Evolutionary conservation across 35 echinoderm and acorn worm species (phyloP).

Genomic region (Ptychodera flava): DNA sequence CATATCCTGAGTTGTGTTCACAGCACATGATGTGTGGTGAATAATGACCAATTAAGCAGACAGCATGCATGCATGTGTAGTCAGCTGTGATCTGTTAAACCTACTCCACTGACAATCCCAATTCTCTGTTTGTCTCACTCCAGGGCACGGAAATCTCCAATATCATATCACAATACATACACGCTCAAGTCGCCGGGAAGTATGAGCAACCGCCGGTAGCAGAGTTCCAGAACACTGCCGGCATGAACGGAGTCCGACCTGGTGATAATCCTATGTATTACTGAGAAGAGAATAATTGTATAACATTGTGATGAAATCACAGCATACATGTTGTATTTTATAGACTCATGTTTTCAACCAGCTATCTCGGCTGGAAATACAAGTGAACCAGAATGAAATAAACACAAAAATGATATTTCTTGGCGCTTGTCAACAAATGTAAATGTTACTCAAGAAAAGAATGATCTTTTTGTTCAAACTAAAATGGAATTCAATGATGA

Average conservation of each 20-base stretch:
- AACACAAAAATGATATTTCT: neutral
- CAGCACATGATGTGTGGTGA: too few relatives aligned
- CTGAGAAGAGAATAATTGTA: neutral
- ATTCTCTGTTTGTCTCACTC: neutral
- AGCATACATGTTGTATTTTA: neutral
- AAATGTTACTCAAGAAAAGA: neutral
- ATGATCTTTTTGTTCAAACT: too few relatives aligned
- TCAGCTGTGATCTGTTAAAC: too few relatives aligned
- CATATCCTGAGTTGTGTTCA: too few relatives aligned
- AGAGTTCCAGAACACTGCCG: neutral
- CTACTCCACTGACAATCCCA: too few relatives aligned
- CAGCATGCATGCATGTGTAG: too few relatives aligned
- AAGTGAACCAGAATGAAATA: neutral
- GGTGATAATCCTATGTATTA: neutral
- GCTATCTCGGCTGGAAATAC: neutral
- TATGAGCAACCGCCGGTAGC: slow-evolving; percentile 5
- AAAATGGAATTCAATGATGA: too few relatives aligned
- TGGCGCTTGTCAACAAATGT: neutral
- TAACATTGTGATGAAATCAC: neutral
- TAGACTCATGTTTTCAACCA: neutral
- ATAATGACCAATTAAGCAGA: too few relatives aligned
- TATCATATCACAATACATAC: slow-evolving; percentile 30
- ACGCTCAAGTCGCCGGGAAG: slow-evolving; percentile 7
- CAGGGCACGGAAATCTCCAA: slow-evolving; percentile 23
- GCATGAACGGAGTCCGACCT: neutral